Conservation (phyloP, 2,113 vertebrate genomes). For the Probosciger aterrimus region DNA sequence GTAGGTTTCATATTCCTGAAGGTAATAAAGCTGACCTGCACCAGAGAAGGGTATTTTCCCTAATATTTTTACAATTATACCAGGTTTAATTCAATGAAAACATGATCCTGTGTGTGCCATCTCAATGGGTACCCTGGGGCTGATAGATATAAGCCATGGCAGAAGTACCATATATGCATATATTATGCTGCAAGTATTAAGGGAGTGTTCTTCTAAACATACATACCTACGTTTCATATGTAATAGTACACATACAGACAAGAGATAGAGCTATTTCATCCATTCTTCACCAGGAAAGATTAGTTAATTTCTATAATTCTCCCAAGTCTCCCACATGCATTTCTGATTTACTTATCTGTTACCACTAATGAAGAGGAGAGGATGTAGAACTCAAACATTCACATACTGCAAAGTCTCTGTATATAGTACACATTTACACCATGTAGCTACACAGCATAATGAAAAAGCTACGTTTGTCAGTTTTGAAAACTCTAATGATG, state of each 20-base stretch:
- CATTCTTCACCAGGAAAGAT: neutral
- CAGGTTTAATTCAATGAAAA: neutral
- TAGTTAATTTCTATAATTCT: neutral
- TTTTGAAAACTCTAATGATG: neutral
- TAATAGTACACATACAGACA: neutral
- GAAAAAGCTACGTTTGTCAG: neutral
- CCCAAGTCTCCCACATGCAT: neutral
- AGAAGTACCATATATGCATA: neutral
- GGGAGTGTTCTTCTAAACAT: neutral
- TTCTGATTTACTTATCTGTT: neutral
- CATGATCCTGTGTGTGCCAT: neutral
- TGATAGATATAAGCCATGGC: neutral
- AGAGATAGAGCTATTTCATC: neutral
- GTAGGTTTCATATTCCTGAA: neutral
- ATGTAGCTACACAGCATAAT: neutral
- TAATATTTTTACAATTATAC: neutral
- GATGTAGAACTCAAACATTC: neutral
- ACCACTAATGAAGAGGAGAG: neutral
- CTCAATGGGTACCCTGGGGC: neutral
- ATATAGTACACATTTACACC: neutral
- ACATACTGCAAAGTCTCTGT: neutral
- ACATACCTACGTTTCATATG: neutral
- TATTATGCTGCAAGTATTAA: neutral
- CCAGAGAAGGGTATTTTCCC: neutral
- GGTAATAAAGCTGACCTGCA: neutral